A percentile compares a stretch with the other conserved stretches of the same genome.
Conservation (phyloP, 2,888 invertebrate species). For the Dryobota labecula region DNA sequence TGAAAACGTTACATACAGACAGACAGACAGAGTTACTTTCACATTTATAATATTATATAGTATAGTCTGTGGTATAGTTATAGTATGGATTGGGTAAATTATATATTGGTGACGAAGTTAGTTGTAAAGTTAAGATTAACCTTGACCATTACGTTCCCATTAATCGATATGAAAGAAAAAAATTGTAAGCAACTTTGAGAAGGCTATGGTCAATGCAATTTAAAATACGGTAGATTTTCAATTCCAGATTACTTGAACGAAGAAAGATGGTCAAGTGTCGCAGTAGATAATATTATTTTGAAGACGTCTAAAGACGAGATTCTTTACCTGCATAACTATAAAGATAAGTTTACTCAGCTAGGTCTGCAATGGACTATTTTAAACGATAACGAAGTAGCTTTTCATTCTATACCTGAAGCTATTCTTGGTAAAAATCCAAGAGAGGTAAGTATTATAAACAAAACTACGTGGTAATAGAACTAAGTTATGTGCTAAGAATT, state of each 20-base stretch:
- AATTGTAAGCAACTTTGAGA: background rate
- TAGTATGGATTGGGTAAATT: background rate
- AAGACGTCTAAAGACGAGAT: slow-evolving; percentile 86
- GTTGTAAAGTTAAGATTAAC: background rate
- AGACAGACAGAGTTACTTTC: too few relatives aligned
- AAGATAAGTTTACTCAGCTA: slow-evolving; percentile 89
- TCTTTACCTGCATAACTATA: slow-evolving; percentile 88
- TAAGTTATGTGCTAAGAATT: background rate
- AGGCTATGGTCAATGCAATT: background rate
- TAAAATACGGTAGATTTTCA: background rate
- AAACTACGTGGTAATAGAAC: background rate
- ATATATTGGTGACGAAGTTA: background rate
- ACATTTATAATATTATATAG: too few relatives aligned
- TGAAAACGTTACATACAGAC: too few relatives aligned
- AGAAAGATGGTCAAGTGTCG: slow-evolving; percentile 79
- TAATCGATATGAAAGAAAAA: background rate
- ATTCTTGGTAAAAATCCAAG: slow-evolving; percentile 90
- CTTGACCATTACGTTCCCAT: too few relatives aligned
- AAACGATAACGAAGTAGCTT: slow-evolving; percentile 80
- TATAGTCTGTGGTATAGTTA: too few relatives aligned
- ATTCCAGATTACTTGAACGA: slow-evolving; percentile 86
- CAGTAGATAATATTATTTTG: slow-evolving; percentile 75
- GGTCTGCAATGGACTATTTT: slow-evolving; percentile 89
- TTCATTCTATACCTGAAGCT: slow-evolving; percentile 92
- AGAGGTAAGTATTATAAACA: slow-evolving; percentile 80